Evolutionary conservation across 2,888 invertebrate genomes (phyloP), one percentile per base, ranked within the genome.

Genomic region (Falcaria lacertinaria): DNA sequence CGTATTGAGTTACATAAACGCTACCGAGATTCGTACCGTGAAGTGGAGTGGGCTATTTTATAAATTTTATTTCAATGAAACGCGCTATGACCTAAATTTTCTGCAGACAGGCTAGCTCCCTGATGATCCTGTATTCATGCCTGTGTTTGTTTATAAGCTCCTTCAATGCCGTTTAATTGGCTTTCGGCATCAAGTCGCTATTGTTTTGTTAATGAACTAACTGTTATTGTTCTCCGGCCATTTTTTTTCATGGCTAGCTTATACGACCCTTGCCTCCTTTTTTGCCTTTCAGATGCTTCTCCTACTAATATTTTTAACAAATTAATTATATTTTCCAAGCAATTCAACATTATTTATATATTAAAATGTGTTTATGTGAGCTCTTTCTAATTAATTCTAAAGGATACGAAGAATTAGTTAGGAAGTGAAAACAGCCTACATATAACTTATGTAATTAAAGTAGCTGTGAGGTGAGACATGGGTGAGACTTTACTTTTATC

Each of bases 131-230:
- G 43, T 51, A 58, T 60, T 55, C 59, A 50, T 5, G 14, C 37
- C 14, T 14, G 22, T 37, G 19, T 25, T 22, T 37, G 37, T 37
- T 28, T 35, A 43, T 28, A 41, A 43, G 46, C 47, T 45, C 41
- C 43, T 44, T 46, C 61, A 61, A 61, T 57, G 49, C 48, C 53
- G 45, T 55, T 63, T 72, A 74, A 77, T 74, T 78, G 64, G 56
- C 57, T 68, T 65, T 71, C 57, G 60, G 47, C 49, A 60, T 61
- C 52, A 52, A 48, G 38, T 58, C 53, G 48, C 67, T 60, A 69
- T 77, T 75, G 72, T 73, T 54, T 68, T 70, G 67, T 63, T 74
- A 76, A 80, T 75, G 66, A 72, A 67, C 57, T 46, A 44, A 48
- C 49, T 22, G 47, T 52, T 56, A 63, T 69, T 68, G 60, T 66